A percentile compares a stretch with the other conserved stretches of the same genome.
phyloP scores from a whole-genome alignment of 2,113 vertebrate species.

The Engystomops pustulosus region DNA sequence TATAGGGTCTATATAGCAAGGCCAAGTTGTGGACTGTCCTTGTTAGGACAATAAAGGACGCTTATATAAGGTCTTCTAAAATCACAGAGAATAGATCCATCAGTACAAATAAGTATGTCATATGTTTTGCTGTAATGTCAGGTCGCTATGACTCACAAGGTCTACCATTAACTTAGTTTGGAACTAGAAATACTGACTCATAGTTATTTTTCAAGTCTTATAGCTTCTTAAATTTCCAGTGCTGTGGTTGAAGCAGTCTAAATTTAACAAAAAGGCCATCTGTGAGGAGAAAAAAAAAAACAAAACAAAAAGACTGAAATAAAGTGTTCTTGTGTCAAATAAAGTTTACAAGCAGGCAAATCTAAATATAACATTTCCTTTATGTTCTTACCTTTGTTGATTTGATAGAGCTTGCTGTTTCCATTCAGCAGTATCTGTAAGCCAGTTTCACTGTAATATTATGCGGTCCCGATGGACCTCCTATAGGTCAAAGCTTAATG shows the following conservation, averaged over 20 bases:
- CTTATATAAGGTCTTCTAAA: not conserved
- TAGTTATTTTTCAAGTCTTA: slow-evolving; percentile 39
- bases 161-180: slow-evolving; percentile 4
- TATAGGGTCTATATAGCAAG: too few relatives aligned
- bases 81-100: not conserved
- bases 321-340: not conserved
- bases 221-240: not conserved
- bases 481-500: too few relatives aligned
- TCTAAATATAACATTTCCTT: not conserved
- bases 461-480: too few relatives aligned
- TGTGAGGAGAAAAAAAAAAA: slow-evolving; percentile 8
- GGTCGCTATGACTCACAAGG: slow-evolving; percentile 26
- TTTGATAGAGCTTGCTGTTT: not conserved
- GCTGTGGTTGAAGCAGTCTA: not conserved
- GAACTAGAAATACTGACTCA: slow-evolving; percentile 45
- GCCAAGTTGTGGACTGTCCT: too few relatives aligned
- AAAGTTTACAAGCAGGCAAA: not conserved
- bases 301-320: not conserved
- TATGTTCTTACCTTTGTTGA: not conserved
- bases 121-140: not conserved
- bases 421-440: too few relatives aligned
- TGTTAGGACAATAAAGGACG: not conserved
- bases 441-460: too few relatives aligned
- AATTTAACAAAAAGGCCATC: slow-evolving; percentile 44
- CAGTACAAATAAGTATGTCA: not conserved